Percentiles rank a stretch among this genome's conserved stretches.
Conservation (phyloP, 2,113 vertebrate genomes). For the Ovis canadensis region DNA sequence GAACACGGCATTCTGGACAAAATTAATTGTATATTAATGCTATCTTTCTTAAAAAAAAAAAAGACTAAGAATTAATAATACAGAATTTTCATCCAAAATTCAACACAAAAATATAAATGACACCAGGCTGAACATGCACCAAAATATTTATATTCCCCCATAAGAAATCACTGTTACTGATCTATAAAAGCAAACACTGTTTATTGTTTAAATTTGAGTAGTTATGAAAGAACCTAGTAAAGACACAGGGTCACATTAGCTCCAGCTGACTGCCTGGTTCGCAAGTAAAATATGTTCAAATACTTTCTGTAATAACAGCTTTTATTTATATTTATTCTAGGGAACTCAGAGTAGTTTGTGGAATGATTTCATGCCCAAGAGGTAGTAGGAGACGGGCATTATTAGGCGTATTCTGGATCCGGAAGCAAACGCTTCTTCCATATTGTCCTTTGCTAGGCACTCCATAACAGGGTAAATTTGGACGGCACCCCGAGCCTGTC, state of each 20-base stretch:
- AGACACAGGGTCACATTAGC: background rate
- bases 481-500: fast-evolving
- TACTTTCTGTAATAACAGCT: slow-evolving; percentile 31
- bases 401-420: background rate
- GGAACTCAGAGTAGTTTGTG: slow-evolving; percentile 14
- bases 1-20: background rate
- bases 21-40: background rate
- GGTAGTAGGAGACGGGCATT: background rate
- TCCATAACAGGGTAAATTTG: fast-evolving
- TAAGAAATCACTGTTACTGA: background rate
- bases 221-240: background rate
- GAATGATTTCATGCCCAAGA: slow-evolving; percentile 40
- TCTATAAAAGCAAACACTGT: background rate
- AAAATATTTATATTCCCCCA: background rate
- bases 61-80: background rate
- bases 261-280: background rate
- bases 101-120: background rate
- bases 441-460: fast-evolving
- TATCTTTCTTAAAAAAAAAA: background rate
- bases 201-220: background rate
- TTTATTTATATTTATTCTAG: slow-evolving; percentile 35
- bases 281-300: slow-evolving; percentile 13
- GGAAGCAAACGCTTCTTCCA: background rate
- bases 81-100: background rate
- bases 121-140: background rate